phyloP scores from a whole-genome alignment of 1,140 invertebrate genomes.

The Nebria ingens region DNA sequence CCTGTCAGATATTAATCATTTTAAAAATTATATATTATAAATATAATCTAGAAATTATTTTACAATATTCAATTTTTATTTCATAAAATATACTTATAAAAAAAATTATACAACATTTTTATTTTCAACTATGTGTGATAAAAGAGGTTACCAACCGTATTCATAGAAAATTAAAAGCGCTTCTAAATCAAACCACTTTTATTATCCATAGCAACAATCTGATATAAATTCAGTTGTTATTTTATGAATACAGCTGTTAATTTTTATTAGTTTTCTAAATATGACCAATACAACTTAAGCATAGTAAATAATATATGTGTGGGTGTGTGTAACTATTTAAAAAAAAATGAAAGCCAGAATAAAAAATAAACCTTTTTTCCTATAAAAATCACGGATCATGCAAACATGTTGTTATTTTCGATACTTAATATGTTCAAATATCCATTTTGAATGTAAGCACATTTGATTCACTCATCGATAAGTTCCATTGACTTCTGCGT shows the following conservation, averaged over 20 bases:
- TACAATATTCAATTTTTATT: background rate
- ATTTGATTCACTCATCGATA: background rate
- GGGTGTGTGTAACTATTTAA: background rate
- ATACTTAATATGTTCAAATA: background rate
- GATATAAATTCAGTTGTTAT: too few species aligned
- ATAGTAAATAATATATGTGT: too few species aligned
- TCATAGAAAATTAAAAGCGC: too few species aligned
- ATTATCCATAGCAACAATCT: too few species aligned
- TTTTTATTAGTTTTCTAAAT: too few species aligned
- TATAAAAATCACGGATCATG: background rate
- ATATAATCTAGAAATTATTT: background rate
- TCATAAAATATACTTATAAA: background rate
- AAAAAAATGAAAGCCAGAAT: background rate
- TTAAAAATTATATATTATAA: background rate
- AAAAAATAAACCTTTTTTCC: background rate
- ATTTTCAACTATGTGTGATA: background rate
- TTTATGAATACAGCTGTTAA: too few species aligned
- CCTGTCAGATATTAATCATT: too few species aligned
- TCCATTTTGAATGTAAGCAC: background rate
- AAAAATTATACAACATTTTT: background rate
- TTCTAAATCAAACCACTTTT: too few species aligned
- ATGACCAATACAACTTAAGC: too few species aligned
- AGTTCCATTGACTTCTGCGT: background rate
- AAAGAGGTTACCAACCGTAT: background rate
- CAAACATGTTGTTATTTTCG: background rate